A percentile compares a stretch with the other conserved stretches of the same genome.
phyloP scores from a whole-genome alignment of 2,888 invertebrate species.

The Cyclophora punctaria region DNA sequence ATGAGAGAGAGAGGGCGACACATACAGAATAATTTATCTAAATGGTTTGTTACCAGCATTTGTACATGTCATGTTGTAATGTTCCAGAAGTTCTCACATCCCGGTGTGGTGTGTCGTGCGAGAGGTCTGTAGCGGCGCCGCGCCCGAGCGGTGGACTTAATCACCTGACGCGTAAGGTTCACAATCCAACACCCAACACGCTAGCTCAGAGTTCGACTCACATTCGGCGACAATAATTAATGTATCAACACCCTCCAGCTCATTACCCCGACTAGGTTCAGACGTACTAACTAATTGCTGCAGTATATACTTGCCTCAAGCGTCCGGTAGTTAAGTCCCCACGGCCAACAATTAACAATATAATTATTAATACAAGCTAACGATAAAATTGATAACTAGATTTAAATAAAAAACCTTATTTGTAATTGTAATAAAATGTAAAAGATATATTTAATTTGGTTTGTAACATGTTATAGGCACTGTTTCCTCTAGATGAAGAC shows the following conservation, averaged over 20 bases:
- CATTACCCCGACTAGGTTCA: too few species aligned
- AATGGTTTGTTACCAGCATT: too few species aligned
- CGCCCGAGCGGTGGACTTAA: conserved; percentile 1
- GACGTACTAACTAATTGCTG: too few species aligned
- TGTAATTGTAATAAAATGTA: conserved; percentile 52
- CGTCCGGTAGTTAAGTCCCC: conserved; percentile 27
- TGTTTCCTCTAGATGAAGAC: conserved; percentile 15
- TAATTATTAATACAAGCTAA: conserved; percentile 40
- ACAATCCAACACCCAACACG: too few species aligned
- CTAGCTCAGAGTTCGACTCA: too few species aligned
- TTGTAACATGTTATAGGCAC: conserved; percentile 28
- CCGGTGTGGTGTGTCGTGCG: not conserved
- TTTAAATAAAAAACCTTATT: conserved; percentile 43
- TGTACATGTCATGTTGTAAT: too few species aligned
- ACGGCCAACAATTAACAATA: conserved; percentile 28
- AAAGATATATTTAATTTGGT: conserved; percentile 41
- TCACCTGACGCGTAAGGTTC: not conserved
- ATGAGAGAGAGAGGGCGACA: too few species aligned
- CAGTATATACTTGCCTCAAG: not conserved
- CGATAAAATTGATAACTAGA: conserved; percentile 49
- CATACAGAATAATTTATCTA: too few species aligned
- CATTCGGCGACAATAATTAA: too few species aligned
- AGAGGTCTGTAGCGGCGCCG: not conserved
- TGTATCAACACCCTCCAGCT: too few species aligned
- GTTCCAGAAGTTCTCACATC: not conserved